Evolutionary conservation across 2,888 invertebrate species (phyloP).

Genomic region (Galerucella nymphaeae): DNA sequence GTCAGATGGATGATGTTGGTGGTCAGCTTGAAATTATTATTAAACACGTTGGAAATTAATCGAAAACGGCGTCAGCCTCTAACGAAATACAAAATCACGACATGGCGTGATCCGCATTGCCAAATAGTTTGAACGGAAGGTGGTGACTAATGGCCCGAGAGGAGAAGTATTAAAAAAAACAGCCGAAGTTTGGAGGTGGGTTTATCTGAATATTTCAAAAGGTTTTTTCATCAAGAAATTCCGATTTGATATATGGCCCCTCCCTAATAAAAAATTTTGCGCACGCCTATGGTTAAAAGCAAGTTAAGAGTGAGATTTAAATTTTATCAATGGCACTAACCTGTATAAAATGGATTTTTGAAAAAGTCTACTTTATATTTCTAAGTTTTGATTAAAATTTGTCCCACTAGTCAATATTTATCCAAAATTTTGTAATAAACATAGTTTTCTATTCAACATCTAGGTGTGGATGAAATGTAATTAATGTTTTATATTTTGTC

Average conservation of each 20-base stretch:
- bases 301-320: too few species aligned
- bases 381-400: too few species aligned
- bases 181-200: background rate
- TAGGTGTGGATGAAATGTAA: constrained; percentile 60
- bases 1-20: constrained; percentile 40
- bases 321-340: too few species aligned
- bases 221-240: background rate
- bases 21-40: constrained; percentile 48
- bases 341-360: too few species aligned
- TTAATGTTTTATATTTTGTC: constrained; percentile 65
- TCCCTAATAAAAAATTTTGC: too few species aligned
- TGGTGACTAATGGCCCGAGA: constrained; percentile 17
- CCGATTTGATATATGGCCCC: too few species aligned
- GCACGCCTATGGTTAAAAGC: too few species aligned
- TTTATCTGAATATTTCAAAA: background rate
- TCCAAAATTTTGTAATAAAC: constrained; percentile 55
- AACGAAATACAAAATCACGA: constrained; percentile 43
- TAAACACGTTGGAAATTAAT: constrained; percentile 47
- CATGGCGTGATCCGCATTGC: constrained; percentile 49
- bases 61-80: constrained; percentile 53
- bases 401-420: constrained; percentile 21
- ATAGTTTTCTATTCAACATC: constrained; percentile 46
- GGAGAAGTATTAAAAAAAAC: background rate
- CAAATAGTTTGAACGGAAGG: constrained; percentile 40
- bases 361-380: too few species aligned